Percentiles rank a stretch among this genome's conserved stretches.
Conservation (phyloP, 2,113 vertebrate species). For the Callipepla squamata region DNA sequence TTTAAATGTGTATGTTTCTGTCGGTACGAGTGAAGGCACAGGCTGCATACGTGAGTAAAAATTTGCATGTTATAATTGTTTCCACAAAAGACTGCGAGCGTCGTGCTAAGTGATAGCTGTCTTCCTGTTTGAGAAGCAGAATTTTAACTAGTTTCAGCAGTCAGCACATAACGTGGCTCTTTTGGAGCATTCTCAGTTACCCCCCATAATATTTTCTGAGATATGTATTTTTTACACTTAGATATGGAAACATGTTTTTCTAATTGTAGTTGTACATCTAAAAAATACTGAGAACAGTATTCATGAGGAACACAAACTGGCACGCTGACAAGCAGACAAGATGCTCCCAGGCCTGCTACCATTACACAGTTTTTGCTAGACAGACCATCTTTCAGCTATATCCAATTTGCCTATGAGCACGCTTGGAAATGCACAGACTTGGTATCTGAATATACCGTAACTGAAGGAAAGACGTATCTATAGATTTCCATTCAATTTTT, state of each 20-base stretch:
- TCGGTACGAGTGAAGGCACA: neutral
- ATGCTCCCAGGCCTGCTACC: neutral
- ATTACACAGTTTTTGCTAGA: neutral
- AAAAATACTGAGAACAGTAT: neutral
- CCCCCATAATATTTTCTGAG: neutral
- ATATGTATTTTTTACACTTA: neutral
- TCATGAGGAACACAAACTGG: neutral
- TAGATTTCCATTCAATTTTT: neutral
- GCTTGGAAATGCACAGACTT: neutral
- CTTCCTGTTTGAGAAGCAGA: neutral
- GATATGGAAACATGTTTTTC: neutral
- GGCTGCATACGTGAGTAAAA: neutral
- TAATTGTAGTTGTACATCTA: neutral
- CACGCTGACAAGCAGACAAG: neutral
- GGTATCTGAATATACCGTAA: neutral
- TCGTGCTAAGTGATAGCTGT: constrained; percentile 18
- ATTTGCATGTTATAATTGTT: constrained; percentile 36
- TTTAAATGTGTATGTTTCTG: neutral
- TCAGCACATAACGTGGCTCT: neutral
- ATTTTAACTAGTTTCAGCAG: neutral
- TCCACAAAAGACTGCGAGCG: neutral
- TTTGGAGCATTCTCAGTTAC: neutral
- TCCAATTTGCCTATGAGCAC: neutral
- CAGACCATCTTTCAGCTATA: neutral
- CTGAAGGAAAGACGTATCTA: rapidly evolving